phyloP scores from a whole-genome alignment of 2,888 invertebrate genomes.

The Euzetes globulus region DNA sequence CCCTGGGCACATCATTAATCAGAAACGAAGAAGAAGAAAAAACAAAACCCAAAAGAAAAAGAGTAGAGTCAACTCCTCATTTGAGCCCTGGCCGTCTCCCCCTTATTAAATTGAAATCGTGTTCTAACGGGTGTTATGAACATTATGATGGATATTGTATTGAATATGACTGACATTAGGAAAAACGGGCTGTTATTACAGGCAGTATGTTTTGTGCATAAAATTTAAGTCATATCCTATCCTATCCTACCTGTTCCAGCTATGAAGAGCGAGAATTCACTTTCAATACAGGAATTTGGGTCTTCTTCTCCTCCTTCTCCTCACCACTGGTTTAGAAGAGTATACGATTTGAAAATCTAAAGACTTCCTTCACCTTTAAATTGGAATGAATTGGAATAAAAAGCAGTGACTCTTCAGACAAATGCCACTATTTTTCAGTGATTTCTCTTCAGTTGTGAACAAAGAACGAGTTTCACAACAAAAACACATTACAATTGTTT shows the following conservation, averaged over 20 bases:
- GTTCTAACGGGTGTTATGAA: neutral
- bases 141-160: neutral
- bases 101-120: slow-evolving; percentile 8
- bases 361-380: slow-evolving; percentile 11
- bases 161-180: slow-evolving; percentile 14
- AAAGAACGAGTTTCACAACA: slow-evolving; percentile 1
- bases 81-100: neutral
- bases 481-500: neutral
- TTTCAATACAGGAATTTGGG: slow-evolving; percentile 3
- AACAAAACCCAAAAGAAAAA: too few species aligned
- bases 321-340: too few species aligned
- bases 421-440: neutral
- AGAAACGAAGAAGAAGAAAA: too few species aligned
- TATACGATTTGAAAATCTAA: too few species aligned
- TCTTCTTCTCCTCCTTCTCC: slow-evolving; percentile 18
- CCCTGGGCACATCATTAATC: too few species aligned
- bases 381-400: neutral
- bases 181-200: neutral
- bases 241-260: neutral
- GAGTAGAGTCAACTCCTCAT: too few species aligned
- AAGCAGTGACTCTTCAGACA: neutral
- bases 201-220: neutral
- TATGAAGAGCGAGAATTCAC: neutral
- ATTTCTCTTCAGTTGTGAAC: neutral
- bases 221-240: neutral